Evolutionary conservation across 2,113 vertebrate species (phyloP).

Genomic region (Crotalus viridis): DNA sequence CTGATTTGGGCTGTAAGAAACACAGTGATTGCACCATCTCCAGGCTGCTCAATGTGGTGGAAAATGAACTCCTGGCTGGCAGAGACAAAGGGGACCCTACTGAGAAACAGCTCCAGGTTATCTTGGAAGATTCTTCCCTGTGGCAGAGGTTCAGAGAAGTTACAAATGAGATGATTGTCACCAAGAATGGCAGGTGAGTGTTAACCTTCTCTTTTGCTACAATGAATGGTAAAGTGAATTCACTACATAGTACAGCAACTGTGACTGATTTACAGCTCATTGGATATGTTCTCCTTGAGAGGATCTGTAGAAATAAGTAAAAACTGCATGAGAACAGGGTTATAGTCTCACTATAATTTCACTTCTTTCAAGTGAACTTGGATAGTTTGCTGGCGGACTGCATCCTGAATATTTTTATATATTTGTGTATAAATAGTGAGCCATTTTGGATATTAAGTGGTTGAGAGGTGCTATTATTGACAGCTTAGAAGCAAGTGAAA

Average conservation of each 20-base stretch:
- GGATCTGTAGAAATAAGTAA: not conserved
- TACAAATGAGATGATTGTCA: constrained; percentile 99
- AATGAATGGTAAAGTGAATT: not conserved
- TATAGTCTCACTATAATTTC: not conserved
- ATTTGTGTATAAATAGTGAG: not conserved
- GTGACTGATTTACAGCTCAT: not conserved
- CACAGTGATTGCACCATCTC: constrained; percentile 76
- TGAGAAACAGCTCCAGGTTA: constrained; percentile 87
- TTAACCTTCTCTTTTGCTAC: not conserved
- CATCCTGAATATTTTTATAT: not conserved
- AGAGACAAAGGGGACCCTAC: constrained; percentile 94
- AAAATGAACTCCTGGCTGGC: constrained; percentile 86
- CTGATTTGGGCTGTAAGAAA: constrained; percentile 60
- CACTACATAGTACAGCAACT: not conserved
- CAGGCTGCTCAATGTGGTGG: constrained; percentile 87
- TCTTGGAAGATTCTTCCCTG: constrained; percentile 86
- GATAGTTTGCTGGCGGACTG: not conserved
- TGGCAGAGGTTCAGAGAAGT: constrained; percentile 92
- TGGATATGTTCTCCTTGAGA: not conserved
- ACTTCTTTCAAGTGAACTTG: not conserved
- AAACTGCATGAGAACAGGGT: not conserved
- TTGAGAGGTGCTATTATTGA: not conserved
- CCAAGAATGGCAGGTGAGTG: constrained; percentile 94
- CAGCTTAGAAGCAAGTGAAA: not conserved
- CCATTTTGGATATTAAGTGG: not conserved